These are phyloP conservation scores for Chrysomela aeneicollis DNA, from an alignment of 2,888 invertebrate genomes.

Conservation along the genomic window DNA sequence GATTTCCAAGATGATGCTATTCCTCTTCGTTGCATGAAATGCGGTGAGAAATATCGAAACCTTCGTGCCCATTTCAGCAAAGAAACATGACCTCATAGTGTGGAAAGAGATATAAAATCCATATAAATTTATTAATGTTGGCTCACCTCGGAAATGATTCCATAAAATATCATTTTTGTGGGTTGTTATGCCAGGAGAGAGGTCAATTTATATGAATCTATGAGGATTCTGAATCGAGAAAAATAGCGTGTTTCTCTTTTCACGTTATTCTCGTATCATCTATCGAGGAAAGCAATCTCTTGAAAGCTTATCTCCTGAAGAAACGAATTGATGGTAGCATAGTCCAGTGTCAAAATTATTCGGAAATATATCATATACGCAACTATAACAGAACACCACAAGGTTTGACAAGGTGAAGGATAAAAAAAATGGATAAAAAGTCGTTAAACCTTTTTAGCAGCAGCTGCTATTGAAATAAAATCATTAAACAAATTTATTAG, in stretches of 20 bases:
- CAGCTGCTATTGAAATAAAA: too few species aligned
- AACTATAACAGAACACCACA: too few species aligned
- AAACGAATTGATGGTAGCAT: too few species aligned
- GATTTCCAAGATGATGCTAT: not conserved
- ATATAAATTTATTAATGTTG: not conserved
- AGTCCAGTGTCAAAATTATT: too few species aligned
- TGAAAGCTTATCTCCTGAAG: not conserved
- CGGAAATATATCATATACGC: too few species aligned
- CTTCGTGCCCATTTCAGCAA: not conserved
- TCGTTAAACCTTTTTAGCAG: too few species aligned
- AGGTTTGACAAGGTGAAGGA: too few species aligned
- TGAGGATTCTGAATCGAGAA: not conserved
- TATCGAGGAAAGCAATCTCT: not conserved
- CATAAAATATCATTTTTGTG: not conserved
- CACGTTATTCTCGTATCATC: not conserved
- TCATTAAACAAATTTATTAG: too few species aligned
- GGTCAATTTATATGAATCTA: not conserved
- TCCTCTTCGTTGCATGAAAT: too few species aligned
- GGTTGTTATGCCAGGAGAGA: not conserved
- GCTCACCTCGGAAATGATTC: not conserved
- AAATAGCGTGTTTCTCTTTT: not conserved
- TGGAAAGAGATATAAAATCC: not conserved
- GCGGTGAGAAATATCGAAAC: not conserved
- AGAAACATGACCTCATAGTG: not conserved
- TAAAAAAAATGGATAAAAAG: too few species aligned